Percentiles rank a stretch among this genome's conserved stretches.
Evolutionary conservation across 2,888 invertebrate genomes (phyloP).

Genomic region (Aelia acuminata): DNA sequence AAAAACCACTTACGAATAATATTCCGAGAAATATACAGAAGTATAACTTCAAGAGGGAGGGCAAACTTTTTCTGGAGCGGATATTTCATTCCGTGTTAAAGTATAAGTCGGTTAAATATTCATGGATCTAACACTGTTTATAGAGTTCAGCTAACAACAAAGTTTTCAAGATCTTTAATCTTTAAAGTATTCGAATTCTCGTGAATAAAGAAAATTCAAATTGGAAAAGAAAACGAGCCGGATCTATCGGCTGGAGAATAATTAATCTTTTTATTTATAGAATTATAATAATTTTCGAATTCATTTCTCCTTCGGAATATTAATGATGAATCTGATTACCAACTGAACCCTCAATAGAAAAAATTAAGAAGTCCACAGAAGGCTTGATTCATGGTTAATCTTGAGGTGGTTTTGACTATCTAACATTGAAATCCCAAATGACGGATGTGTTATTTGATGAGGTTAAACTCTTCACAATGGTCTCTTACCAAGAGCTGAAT

Average conservation of each 20-base stretch:
- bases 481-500: not conserved
- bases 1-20: not conserved
- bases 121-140: not conserved
- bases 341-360: not conserved
- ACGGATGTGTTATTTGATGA: conserved; percentile 1
- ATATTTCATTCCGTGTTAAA: not conserved
- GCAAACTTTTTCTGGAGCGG: not conserved
- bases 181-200: not conserved
- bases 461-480: not conserved
- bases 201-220: not conserved
- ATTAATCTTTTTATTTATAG: not conserved
- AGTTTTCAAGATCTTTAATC: not conserved
- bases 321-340: not conserved
- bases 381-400: not conserved
- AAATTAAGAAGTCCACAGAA: not conserved
- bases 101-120: not conserved
- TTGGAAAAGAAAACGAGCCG: not conserved
- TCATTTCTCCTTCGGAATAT: not conserved
- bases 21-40: not conserved
- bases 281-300: not conserved
- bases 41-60: not conserved
- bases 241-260: not conserved
- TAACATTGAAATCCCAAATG: not conserved
- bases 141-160: not conserved
- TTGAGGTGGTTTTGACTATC: not conserved